Evolutionary conservation across 2,113 vertebrate genomes (phyloP).

Genomic region (Hymenochirus boettgeri): DNA sequence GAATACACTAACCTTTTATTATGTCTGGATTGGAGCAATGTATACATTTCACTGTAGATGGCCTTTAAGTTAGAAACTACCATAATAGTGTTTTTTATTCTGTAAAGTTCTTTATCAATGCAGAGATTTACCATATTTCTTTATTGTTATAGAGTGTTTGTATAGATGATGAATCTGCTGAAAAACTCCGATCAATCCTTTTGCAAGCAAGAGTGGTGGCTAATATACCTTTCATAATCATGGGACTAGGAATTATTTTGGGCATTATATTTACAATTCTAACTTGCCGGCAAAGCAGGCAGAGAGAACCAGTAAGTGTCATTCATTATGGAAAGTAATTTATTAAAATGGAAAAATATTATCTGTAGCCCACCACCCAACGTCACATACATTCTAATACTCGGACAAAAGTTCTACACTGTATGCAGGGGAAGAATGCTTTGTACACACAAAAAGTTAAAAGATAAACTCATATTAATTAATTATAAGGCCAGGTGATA

Average conservation of each 20-base stretch:
- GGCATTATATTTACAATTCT: conserved; percentile 75
- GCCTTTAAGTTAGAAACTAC: no score
- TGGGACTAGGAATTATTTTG: conserved; percentile 75
- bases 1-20: no score
- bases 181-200: conserved; percentile 60
- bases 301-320: conserved; percentile 61
- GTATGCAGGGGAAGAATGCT: no score
- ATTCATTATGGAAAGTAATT: no score
- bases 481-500: no score
- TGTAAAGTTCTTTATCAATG: no score
- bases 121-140: background rate
- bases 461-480: no score
- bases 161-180: conserved; percentile 74
- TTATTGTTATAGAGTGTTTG: conserved; percentile 68
- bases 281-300: conserved; percentile 64
- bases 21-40: no score
- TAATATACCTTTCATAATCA: conserved; percentile 82
- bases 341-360: background rate
- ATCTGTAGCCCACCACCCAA: background rate
- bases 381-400: background rate
- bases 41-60: no score
- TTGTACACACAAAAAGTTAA: no score
- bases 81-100: no score
- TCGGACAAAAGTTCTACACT: no score
- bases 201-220: conserved; percentile 62